Conservation (phyloP, 2,113 vertebrate genomes). For the Cygnus atratus region DNA sequence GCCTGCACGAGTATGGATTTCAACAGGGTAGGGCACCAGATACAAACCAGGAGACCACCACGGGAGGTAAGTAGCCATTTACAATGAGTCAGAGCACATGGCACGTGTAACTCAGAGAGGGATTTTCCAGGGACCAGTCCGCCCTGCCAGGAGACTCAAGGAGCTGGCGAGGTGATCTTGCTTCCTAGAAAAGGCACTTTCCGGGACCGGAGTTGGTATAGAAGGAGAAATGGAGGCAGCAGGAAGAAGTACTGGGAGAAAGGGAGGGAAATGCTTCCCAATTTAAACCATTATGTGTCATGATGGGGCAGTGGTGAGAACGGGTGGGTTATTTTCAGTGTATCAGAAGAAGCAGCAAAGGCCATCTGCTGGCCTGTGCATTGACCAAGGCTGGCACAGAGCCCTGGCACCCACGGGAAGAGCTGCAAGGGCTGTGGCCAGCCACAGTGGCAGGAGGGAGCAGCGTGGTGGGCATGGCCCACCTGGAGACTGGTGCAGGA, state of each 20-base stretch:
- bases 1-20: constrained; percentile 62
- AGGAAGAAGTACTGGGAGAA: neutral
- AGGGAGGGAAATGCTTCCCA: constrained; percentile 8
- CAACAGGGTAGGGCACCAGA: constrained; percentile 22
- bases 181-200: constrained; percentile 74
- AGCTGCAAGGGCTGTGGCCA: neutral
- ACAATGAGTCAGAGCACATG: constrained; percentile 34
- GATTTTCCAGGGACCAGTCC: constrained; percentile 50
- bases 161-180: constrained; percentile 8
- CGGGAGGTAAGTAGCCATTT: constrained; percentile 29
- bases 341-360: constrained; percentile 57
- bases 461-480: constrained; percentile 7
- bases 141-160: constrained; percentile 17
- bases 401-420: neutral
- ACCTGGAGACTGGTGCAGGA: constrained; percentile 59
- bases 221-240: neutral
- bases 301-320: neutral
- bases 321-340: neutral
- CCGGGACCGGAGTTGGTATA: constrained; percentile 39
- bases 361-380: constrained; percentile 7
- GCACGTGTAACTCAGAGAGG: constrained; percentile 15
- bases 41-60: constrained; percentile 37
- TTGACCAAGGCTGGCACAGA: neutral
- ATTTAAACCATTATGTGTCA: neutral
- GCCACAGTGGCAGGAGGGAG: neutral